phyloP scores from a whole-genome alignment of 30 jellyfish, hydroid and myxozoan genomes.

The Nemopilema nomurai region DNA sequence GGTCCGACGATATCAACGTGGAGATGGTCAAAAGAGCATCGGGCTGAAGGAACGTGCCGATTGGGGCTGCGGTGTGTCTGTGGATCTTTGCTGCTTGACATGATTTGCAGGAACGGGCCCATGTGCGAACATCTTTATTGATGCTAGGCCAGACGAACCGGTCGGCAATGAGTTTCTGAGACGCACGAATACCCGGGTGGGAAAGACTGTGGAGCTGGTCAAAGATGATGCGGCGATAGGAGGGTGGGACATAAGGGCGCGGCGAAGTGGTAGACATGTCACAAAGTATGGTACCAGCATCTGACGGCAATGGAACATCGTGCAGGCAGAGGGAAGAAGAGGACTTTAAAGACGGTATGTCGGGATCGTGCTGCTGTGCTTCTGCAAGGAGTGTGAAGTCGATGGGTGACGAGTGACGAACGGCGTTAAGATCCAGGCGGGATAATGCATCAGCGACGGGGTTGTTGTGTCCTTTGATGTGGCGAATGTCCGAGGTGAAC shows the following conservation, averaged over 20 bases:
- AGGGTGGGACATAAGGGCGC: constrained; percentile 50
- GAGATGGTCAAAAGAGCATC: constrained; percentile 32
- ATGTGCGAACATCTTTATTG: constrained; percentile 47
- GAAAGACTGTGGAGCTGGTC: constrained; percentile 24
- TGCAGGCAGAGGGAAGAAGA: constrained; percentile 27
- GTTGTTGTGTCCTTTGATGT: not conserved
- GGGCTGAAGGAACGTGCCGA: constrained; percentile 31
- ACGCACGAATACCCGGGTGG: constrained; percentile 38
- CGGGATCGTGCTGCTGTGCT: constrained; percentile 43
- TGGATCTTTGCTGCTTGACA: constrained; percentile 48
- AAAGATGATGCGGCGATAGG: constrained; percentile 16
- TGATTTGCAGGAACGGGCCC: constrained; percentile 33
- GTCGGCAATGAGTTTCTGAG: constrained; percentile 27
- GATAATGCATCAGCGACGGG: constrained; percentile 46
- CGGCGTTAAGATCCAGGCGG: constrained; percentile 10
- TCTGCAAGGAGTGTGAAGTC: constrained; percentile 31
- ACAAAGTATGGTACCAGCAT: constrained; percentile 35
- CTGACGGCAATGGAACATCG: constrained; percentile 17
- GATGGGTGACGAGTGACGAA: not conserved
- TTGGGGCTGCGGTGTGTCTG: constrained; percentile 32
- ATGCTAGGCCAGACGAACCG: constrained; percentile 51
- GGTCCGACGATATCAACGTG: constrained; percentile 64
- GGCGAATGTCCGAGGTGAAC: constrained; percentile 6
- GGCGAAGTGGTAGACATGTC: constrained; percentile 31
- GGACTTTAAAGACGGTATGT: not conserved